phyloP scores from a whole-genome alignment of 2,888 invertebrate species.

The Keiferia lycopersicella region DNA sequence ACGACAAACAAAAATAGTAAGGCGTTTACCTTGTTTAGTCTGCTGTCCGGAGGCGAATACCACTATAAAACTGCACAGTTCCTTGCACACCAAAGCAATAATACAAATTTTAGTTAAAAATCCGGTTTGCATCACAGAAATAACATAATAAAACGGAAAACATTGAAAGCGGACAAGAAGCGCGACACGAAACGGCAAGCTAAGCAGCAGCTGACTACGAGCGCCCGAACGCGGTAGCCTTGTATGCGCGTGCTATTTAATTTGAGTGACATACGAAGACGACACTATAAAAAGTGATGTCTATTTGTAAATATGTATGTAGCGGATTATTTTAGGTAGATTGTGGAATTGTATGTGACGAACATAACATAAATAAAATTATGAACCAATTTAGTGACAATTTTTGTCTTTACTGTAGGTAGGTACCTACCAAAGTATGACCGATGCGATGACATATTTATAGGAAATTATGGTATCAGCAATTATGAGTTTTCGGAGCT shows the following conservation, averaged over 20 bases:
- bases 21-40: slow-evolving; percentile 78
- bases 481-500: too few relatives aligned
- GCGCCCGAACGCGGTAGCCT: slow-evolving; percentile 62
- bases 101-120: slow-evolving; percentile 72
- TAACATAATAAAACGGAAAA: slow-evolving; percentile 82
- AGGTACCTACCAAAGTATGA: too few relatives aligned
- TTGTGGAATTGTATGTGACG: too few relatives aligned
- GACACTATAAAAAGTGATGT: too few relatives aligned
- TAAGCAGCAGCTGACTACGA: slow-evolving; percentile 86
- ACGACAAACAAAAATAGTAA: slow-evolving; percentile 79
- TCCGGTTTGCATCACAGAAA: slow-evolving; percentile 80
- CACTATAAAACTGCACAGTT: slow-evolving; percentile 72
- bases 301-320: too few relatives aligned
- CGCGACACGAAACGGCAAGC: slow-evolving; percentile 85
- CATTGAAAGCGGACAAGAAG: slow-evolving; percentile 82
- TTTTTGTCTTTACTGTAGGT: too few relatives aligned
- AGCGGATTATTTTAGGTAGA: too few relatives aligned
- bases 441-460: too few relatives aligned
- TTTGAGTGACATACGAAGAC: not conserved
- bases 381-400: too few relatives aligned
- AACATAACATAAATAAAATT: too few relatives aligned
- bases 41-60: slow-evolving; percentile 62
- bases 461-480: too few relatives aligned
- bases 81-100: slow-evolving; percentile 65
- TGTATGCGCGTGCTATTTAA: slow-evolving; percentile 48